Base-by-base conservation (phyloP, 1,140 invertebrate genomes). In the Caenorhabditis tropicalis region DNA sequence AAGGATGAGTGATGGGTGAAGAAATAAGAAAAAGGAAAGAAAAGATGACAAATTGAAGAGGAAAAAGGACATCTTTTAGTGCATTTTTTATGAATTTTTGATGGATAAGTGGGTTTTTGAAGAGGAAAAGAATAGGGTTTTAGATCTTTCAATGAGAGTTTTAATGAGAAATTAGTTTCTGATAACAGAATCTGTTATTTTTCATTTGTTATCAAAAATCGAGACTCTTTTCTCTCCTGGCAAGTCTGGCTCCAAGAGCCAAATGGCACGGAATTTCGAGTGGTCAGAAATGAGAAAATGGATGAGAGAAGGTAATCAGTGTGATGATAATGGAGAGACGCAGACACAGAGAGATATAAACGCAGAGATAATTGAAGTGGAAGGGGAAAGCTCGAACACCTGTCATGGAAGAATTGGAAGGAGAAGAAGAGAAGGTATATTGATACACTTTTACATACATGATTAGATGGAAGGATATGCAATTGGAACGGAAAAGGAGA, bases 371-470 rank as follows among this genome's bases (percentile, higher is more conserved):
- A 74, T 31, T 46, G 65, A 31, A 31, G 65, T 24, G 29, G 36
- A 43, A 43, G 33, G 19, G 36, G 65, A 43, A 74, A 74, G 65
- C 65, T 74, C 36, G 65, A 74, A 74, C 65, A 74, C 65, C 65
- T 74, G 65, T 74, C 65, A 27, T n/a, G n/a, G n/a, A n/a, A n/a
- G n/a, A n/a, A n/a, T 27, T 24, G n/a, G 43, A 33, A 74, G 43
- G 65, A 12, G 58, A 36, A 33, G 21, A 65, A 0, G 31, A 9
- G 58, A 21, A 36, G 60, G 33, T 43, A 12, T 43, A 74, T 74
- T 74, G 65, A 74, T 74, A 74, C 65, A 74, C 36, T 74, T 74
- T 74, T 74, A 74, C 65, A 74, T 74, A 74, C 65, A 10, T 74
- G 65, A 74, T 74, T 46, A 74, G 65, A n/a, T 16, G 24, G 6